phyloP scores from a whole-genome alignment of 2,113 vertebrate species.

The Stercorarius parasiticus region DNA sequence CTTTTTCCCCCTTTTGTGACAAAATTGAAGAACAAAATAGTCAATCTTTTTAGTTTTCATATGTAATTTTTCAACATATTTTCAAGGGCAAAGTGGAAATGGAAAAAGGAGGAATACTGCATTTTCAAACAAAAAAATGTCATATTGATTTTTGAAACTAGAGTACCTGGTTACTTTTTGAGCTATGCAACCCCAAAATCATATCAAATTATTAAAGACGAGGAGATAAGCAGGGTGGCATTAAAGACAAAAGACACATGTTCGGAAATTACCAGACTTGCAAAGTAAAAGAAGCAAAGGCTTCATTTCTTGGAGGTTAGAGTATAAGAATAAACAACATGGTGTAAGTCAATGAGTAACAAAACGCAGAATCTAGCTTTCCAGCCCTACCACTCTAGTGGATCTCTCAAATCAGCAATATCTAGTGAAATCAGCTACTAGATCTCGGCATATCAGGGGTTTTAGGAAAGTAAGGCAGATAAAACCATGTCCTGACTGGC shows the following conservation, averaged over 20 bases:
- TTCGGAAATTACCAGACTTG: neutral
- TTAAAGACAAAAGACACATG: neutral
- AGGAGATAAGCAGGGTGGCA: neutral
- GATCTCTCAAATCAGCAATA: neutral
- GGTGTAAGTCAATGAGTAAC: neutral
- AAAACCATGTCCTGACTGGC: neutral
- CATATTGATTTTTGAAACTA: neutral
- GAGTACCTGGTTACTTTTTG: neutral
- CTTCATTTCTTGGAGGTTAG: neutral
- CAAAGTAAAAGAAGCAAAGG: neutral
- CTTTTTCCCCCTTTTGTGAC: neutral
- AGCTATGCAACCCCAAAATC: neutral
- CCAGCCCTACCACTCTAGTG: neutral
- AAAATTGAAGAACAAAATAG: neutral
- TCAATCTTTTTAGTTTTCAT: neutral
- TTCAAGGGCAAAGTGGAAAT: neutral
- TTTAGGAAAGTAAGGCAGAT: neutral
- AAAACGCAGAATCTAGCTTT: neutral
- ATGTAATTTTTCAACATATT: neutral
- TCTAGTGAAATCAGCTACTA: neutral
- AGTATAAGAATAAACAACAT: rapidly evolving
- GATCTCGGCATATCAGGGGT: neutral
- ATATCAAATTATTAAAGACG: neutral
- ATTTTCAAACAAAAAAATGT: neutral
- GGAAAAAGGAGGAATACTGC: neutral